Base-by-base conservation (phyloP, 2,113 vertebrate species). In the Dendrocopos noguchii region DNA sequence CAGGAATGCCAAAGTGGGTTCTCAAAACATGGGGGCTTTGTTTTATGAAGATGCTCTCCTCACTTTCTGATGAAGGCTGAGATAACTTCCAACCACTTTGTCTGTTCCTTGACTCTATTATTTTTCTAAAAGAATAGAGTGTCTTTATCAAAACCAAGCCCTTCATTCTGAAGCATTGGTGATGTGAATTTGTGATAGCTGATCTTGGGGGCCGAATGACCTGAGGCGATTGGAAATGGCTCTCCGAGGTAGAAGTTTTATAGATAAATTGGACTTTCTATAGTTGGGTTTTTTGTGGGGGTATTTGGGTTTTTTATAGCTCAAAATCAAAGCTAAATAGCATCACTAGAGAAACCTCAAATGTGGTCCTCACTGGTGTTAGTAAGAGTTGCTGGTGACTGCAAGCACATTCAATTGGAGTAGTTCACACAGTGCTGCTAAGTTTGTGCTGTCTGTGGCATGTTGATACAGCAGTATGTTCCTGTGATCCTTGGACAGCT, bases 361-460 rank as follows among this genome's bases (percentile, higher is more conserved):
- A 68, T 22, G 22, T 61, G 9, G 9, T 7, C 39, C 29, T 60
- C 15, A 4, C 47, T 24, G 22, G 6, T 42, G 3, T n/a, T 74
- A 6, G 8, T 52, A 73, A 74, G 76, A 80, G 33, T 1, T 73
- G 50, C 4, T 57, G 42, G 57, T 25, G 34, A 8, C 59, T 46
- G 9, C 2, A 8, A 55, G 29, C 39, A 34, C 12, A 7, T 24
- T 9, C 17, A 44, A 9, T 79, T 31, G 27, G 42, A 63, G 21
- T 17, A 20, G 47, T 59, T 61, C 29, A 24, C 19, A 44, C 5
- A 5, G 15, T 87, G 33, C 76, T 85, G 53, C 61, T 24, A 63
- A 31, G 42, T 42, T 85, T 0, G 0, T 74, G 60, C 10, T 42
- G 9, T n/a, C 15, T 50, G 0, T 10, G 14, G 44, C 25, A 7